These are phyloP conservation scores for Frieseomelitta varia DNA, from an alignment of 1,140 invertebrate genomes.

Conservation along the genomic window DNA sequence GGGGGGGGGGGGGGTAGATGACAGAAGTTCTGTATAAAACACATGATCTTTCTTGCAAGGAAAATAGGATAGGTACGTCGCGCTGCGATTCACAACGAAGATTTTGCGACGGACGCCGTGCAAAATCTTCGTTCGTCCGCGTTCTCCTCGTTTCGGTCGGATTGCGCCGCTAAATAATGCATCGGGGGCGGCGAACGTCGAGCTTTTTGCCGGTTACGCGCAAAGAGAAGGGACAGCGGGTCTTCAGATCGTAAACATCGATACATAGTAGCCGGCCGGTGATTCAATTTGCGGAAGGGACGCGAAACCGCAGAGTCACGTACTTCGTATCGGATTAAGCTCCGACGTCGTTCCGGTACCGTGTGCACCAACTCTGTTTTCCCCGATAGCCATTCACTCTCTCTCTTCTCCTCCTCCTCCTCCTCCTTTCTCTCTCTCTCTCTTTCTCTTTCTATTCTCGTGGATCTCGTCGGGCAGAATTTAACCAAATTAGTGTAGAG, in stretches of 20 bases:
- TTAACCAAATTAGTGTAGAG: neutral
- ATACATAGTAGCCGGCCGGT: conserved; percentile 56
- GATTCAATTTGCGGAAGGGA: conserved; percentile 65
- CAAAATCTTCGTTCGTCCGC: neutral
- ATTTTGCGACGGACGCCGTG: neutral
- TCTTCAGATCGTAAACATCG: conserved; percentile 61
- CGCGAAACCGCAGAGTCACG: conserved; percentile 59
- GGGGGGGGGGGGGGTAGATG: too few relatives aligned
- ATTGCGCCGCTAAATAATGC: conserved; percentile 39
- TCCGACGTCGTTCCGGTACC: conserved; percentile 6
- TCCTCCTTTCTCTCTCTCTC: neutral
- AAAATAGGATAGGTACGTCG: neutral
- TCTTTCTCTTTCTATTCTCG: neutral
- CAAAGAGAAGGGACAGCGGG: neutral
- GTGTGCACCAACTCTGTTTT: neutral
- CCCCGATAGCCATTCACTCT: neutral
- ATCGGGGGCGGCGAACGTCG: neutral
- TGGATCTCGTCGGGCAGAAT: neutral
- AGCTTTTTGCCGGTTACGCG: conserved; percentile 8
- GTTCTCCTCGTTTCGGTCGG: neutral
- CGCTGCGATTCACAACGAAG: conserved; percentile 2
- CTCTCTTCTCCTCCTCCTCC: too few relatives aligned
- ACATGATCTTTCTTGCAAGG: too few relatives aligned
- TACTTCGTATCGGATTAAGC: conserved; percentile 59
- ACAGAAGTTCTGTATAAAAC: too few relatives aligned